Evolutionary conservation across 2,113 vertebrate species (phyloP).

Genomic region (Sciurus niger): DNA sequence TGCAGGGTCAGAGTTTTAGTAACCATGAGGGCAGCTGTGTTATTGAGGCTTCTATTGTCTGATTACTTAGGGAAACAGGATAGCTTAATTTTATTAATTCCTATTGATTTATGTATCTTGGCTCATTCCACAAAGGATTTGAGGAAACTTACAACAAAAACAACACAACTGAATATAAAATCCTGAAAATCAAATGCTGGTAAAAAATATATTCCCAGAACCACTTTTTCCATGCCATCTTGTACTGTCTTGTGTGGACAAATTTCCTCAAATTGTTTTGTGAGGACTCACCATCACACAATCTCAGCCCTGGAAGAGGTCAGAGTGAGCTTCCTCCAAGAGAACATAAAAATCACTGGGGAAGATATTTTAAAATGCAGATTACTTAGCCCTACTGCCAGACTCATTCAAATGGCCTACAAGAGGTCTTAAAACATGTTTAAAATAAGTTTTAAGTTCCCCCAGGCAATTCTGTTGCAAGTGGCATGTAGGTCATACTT

Average conservation of each 20-base stretch:
- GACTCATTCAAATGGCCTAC: background rate
- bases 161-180: conserved; percentile 64
- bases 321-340: background rate
- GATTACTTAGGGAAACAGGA: conserved; percentile 68
- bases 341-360: conserved; percentile 3
- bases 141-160: conserved; percentile 77
- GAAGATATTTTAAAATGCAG: conserved; percentile 60
- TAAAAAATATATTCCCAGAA: conserved; percentile 75
- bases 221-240: background rate
- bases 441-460: conserved; percentile 47
- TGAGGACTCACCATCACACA: conserved; percentile 18
- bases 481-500: conserved; percentile 4
- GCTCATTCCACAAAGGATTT: conserved; percentile 74
- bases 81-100: conserved; percentile 77
- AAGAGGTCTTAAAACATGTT: background rate
- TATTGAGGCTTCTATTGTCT: conserved; percentile 67
- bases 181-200: conserved; percentile 61
- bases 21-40: conserved; percentile 25
- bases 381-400: background rate
- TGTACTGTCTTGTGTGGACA: conserved; percentile 12
- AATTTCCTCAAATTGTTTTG: background rate
- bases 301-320: conserved; percentile 41
- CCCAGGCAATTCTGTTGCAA: background rate
- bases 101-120: conserved; percentile 76
- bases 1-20: conserved; percentile 69